Evolutionary conservation across 1,140 invertebrate species (phyloP), one percentile per base, ranked within the genome.

Genomic region (Magallana ariakensis): DNA sequence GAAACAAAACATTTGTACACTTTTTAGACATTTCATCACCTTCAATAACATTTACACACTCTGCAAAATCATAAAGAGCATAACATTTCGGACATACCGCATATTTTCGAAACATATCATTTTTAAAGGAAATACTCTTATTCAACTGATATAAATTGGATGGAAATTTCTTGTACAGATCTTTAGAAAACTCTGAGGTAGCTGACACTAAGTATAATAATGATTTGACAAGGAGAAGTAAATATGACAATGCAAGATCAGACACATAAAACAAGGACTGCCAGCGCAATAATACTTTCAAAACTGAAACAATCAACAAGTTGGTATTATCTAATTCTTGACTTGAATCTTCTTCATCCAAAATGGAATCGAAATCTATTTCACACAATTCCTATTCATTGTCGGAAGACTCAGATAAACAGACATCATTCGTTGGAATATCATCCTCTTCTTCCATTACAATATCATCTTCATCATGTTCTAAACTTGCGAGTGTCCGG

Each of bases 31-130:
- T 70, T 70, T 70, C 62, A 70, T 22, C 62, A 70, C 62, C 62
- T 70, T 70, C 62, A 70, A 70, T 70, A 70, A 70, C 19, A 22
- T 70, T 22, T 26, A 70, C 62, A 70, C 62, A 70, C 62, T 70
- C 62, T 8, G 62, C 19, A 70, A 70, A 70, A 70, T 70, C n/a
- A 70, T 70, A 70, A 70, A 70, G 19, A 70, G 62, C 62, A 70
- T 22, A 70, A 70, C 62, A 70, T 70, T 70, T 70, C 10, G 62
- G 16, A 70, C n/a, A 70, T n/a, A 70, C 62, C 26, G 62, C 62
- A 70, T 70, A 70, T 70, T 70, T 70, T 70, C 62, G 62, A 70
- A 70, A 70, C 62, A 70, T 70, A 70, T 70, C 62, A 70, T 70
- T 70, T 70, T 22, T 70, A 70, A 70, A 70, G 62, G 62, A 70